Conservation (phyloP, 1,140 invertebrate species). For the Drosophila simulans region DNA sequence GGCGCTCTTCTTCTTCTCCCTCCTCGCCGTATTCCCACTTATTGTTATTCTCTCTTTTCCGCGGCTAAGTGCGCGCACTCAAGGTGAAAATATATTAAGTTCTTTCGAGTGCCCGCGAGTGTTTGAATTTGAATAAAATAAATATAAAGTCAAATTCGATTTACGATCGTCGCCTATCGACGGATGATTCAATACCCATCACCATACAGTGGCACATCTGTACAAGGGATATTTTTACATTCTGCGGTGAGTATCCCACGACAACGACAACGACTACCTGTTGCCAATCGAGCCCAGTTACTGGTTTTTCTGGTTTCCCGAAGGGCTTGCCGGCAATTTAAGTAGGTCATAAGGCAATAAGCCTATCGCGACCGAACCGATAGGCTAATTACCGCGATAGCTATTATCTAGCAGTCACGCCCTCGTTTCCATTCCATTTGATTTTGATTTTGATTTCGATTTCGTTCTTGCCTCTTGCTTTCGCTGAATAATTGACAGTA, state of each 20-base stretch:
- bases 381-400: conserved; percentile 42
- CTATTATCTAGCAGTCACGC: conserved; percentile 45
- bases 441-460: neutral
- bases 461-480: conserved; percentile 6
- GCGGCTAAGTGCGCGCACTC: conserved; percentile 75
- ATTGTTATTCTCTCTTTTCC: conserved; percentile 56
- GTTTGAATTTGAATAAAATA: conserved; percentile 67
- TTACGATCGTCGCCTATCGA: conserved; percentile 38
- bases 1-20: neutral
- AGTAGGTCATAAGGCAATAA: conserved; percentile 57
- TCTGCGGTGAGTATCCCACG: conserved; percentile 15
- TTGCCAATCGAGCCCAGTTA: conserved; percentile 18
- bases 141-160: conserved; percentile 65
- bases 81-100: conserved; percentile 79
- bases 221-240: too few relatives aligned
- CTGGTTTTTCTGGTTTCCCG: conserved; percentile 49
- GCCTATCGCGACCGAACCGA: conserved; percentile 9
- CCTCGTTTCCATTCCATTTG: conserved; percentile 9
- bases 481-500: conserved; percentile 65
- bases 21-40: conserved; percentile 36
- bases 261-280: conserved; percentile 17
- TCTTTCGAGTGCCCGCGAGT: conserved; percentile 73
- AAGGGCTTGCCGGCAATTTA: conserved; percentile 53
- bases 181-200: conserved; percentile 36
- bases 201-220: too few relatives aligned